Evolutionary conservation across 2,113 vertebrate species (phyloP), one percentile per base, ranked within the genome.

Genomic region (Oncorhynchus nerka): DNA sequence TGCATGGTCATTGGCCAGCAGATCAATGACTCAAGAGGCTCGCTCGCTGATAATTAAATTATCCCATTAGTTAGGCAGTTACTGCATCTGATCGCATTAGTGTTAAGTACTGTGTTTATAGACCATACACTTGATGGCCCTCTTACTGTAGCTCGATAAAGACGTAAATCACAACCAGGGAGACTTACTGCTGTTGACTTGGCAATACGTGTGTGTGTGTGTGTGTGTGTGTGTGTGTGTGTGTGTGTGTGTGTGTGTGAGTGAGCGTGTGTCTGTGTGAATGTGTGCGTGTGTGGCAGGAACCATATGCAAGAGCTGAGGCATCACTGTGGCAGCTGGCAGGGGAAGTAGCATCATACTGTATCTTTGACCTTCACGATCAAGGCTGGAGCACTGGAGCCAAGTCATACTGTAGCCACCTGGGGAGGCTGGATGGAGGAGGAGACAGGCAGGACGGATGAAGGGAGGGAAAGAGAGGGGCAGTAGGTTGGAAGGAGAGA

Each of bases 301-400:
- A 62, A 72, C 22, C 28, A 73, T 62, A 22, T 61, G 57, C 78
- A 74, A 39, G 59, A 51, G 67, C 22, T 71, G 69, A 51, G 48
- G 49, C 5, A 12, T 5, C 68, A 65, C 67, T 64, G 73, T 13
- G 74, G 5, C 51, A 85, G 67, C 79, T 85, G 85, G 83, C 83
- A 84, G 70, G 79, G 84, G 83, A 82, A 84, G 71, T 79, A 34
- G 22, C 57, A 59, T 68, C 1, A 19, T 70, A 85, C 81, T 61
- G 67, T 62, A 70, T 65, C 78, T 73, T 73, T 90, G 87, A 90
- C 88, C 89, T 90, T 90, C 88, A 79, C 86, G 84, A 84, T 91
- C 86, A 89, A 86, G 79, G 84, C 16, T 62, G 57, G 16, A 55
- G 4, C 51, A 45, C 8, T 45, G 2, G 75, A 62, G 71, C 71